Base-by-base conservation (phyloP, 2,888 invertebrate species). In the Drosophila parthenogenetica region DNA sequence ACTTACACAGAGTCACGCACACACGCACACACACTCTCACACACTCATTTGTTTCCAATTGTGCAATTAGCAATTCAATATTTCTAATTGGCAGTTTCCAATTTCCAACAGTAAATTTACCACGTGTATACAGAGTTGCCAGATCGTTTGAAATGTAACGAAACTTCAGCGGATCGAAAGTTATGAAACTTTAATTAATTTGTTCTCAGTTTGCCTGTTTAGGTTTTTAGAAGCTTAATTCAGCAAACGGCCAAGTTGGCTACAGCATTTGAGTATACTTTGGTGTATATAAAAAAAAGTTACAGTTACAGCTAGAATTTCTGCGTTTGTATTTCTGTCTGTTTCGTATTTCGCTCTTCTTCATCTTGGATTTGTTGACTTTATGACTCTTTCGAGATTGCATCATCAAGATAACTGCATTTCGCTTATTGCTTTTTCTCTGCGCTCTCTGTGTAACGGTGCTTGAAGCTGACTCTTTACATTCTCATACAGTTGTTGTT, bases 361-460 rank as follows among this genome's bases (percentile, higher is more conserved):
- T 43, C n/a, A 25, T 19, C 40, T 42, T 40, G 16, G 14, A 22
- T 62, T 17, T 37, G 42, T 45, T 49, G 19, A 19, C 58, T 39
- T 64, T 65, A 59, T 49, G 53, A 25, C 49, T 37, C 32, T 53
- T 55, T 35, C 10, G 45, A 42, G 50, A 69, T 72, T 72, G 66
- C 72, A 73, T 72, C 72, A 73, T 42, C 58, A 49, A 22, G 29
- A 51, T 42, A 55, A 42, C 49, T 40, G 50, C 53, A 32, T 42
- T 48, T 37, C 43, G 29, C 35, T 53, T 29, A 37, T 25, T 39
- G 43, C 19, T 39, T 10, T 14, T 5, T 46, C 16, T 25, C 14
- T 22, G 10, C 25, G 14, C 40, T 43, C 17, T 17, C n/a, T 32
- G 19, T 55, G 22, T 51, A 22, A 13, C 40, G 32, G 16, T 43